Base-by-base conservation (phyloP, 2,113 vertebrate genomes). In the Nannobrachium achirus region DNA sequence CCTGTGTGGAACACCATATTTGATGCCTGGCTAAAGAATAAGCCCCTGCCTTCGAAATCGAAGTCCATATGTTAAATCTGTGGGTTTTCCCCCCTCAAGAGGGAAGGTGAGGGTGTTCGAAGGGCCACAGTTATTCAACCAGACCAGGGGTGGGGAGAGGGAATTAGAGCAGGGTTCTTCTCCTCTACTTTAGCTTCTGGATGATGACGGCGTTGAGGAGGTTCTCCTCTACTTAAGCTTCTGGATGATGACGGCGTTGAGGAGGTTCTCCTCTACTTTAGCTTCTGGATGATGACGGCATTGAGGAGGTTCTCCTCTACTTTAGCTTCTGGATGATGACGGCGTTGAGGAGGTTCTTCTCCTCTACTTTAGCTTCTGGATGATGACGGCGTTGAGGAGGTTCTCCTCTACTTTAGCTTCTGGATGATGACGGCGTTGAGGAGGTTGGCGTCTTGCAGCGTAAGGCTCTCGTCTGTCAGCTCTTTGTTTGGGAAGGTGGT, bases 281-380 rank as follows among this genome's bases (percentile, higher is more conserved):
- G 80, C 88, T 94, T 86, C 91, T 99, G 98, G 55, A 99, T 95
- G 13, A 99, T 99, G 91, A 99, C 97, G 0, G 97, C 97, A 0
- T 99, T 99, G 82, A 99, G 95, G 78, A 99, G 94, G 89, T 98
- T 96, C n/a, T n/a, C n/a, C n/a, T n/a, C n/a, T n/a, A n/a, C n/a
- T n/a, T n/a, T 79, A 98, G 80, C 88, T 94, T 86, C 91, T 99
- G 98, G 55, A 99, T 95, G 13, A 99, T 99, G 91, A 99, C 97
- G 0, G 97, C 97, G 0, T 99, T 99, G 82, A 99, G 95, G 78
- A 99, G 94, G 89, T 98, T 96, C n/a, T n/a, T n/a, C n/a, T n/a
- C n/a, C n/a, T n/a, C n/a, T n/a, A n/a, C n/a, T n/a, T n/a, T n/a
- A n/a, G n/a, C n/a, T n/a, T n/a, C n/a, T n/a, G n/a, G n/a, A n/a